A percentile compares a stretch with the other conserved stretches of the same genome.
phyloP scores from a whole-genome alignment of 2,113 vertebrate genomes.

The Suricata suricatta region DNA sequence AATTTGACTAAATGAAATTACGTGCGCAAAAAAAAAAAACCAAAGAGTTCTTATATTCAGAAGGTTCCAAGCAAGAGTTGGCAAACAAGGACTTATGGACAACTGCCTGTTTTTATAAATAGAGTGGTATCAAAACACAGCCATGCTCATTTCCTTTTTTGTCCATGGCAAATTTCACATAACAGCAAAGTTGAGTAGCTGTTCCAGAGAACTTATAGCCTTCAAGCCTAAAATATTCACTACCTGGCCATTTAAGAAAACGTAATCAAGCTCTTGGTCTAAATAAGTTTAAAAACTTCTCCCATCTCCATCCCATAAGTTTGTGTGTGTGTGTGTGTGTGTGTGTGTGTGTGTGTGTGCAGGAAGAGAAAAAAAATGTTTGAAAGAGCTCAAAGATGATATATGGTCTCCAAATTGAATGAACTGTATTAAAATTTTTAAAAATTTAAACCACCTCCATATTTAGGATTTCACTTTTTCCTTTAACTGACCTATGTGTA shows the following conservation, averaged over 20 bases:
- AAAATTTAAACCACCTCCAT: background rate
- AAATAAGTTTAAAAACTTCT: background rate
- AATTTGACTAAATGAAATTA: constrained; percentile 28
- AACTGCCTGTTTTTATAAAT: background rate
- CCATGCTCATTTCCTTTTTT: background rate
- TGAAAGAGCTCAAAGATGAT: background rate
- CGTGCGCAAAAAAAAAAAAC: background rate
- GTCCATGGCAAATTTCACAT: background rate
- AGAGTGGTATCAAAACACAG: background rate
- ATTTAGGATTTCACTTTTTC: background rate
- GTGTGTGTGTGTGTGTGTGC: background rate
- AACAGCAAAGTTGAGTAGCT: background rate
- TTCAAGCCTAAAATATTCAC: background rate
- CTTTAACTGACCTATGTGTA: background rate
- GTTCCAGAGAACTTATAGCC: background rate
- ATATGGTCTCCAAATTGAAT: background rate
- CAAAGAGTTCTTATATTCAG: background rate
- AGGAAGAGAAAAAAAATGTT: background rate
- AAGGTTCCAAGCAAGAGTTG: background rate
- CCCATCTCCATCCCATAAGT: background rate
- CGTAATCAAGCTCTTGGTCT: background rate
- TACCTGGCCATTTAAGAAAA: background rate
- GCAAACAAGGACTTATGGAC: background rate
- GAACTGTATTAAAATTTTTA: background rate
- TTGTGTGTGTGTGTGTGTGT: background rate